Evolutionary conservation across 2,113 vertebrate species (phyloP).

Genomic region (Xyliphius kryptos): DNA sequence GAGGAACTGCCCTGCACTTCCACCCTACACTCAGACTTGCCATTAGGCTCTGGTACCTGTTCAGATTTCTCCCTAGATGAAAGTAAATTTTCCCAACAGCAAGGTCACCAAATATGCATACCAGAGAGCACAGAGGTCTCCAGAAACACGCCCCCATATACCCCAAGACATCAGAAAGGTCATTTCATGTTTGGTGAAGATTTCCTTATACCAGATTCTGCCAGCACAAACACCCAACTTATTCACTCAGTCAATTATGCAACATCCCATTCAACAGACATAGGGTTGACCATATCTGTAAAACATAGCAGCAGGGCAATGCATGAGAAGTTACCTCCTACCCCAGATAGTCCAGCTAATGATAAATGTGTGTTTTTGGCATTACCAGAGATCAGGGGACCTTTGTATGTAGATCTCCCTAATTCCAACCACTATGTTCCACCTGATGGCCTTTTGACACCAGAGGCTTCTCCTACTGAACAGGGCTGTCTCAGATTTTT

Average conservation of each 20-base stretch:
- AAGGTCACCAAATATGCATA: constrained; percentile 41
- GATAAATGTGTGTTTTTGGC: constrained; percentile 66
- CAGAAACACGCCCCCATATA: constrained; percentile 62
- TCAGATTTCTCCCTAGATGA: constrained; percentile 70
- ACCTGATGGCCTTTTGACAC: constrained; percentile 67
- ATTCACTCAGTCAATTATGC: background rate
- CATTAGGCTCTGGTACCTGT: constrained; percentile 54
- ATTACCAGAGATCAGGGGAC: constrained; percentile 63
- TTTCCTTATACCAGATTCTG: constrained; percentile 28
- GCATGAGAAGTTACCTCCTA: constrained; percentile 71
- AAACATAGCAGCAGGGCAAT: constrained; percentile 58
- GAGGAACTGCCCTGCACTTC: constrained; percentile 57
- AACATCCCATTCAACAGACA: background rate
- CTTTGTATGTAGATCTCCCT: constrained; percentile 68
- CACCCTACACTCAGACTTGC: constrained; percentile 47
- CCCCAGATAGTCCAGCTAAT: constrained; percentile 64
- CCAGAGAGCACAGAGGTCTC: constrained; percentile 37
- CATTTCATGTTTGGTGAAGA: constrained; percentile 59
- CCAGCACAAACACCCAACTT: background rate
- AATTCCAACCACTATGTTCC: constrained; percentile 39
- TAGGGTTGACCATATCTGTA: constrained; percentile 51
- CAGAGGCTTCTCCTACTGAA: constrained; percentile 68
- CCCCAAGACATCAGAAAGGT: constrained; percentile 46
- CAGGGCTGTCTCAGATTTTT: constrained; percentile 54
- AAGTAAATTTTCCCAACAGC: constrained; percentile 59